Base-by-base conservation (phyloP, 2,888 invertebrate species). In the Agriotes lineatus region DNA sequence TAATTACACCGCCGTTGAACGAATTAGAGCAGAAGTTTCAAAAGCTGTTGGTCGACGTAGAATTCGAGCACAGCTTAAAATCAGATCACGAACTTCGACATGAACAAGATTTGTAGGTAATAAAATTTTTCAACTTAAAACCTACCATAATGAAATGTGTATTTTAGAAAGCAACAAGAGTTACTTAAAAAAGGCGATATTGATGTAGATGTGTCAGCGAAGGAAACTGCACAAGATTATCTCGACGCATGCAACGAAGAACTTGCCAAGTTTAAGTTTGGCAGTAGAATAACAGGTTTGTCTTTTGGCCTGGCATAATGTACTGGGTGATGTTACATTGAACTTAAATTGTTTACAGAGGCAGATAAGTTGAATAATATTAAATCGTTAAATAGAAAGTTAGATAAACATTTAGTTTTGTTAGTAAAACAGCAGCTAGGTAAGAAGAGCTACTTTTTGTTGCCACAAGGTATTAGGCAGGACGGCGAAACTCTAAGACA, bases 401-500 rank as follows among this genome's bases (percentile, higher is more conserved):
- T 96, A 16, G 94, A 95, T 75, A 88, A 89, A 61, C 90, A 91
- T 78, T 84, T 97, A 20, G 86, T 96, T 14, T 85, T 97, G 4
- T 85, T 96, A 1, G 87, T 92, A 0, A 88, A 93, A 72, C 90
- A 94, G 74, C 89, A 91, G 80, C 74, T 96, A 7, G 95, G 95
- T 0, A 78, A 86, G 1, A 85, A 90, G 70, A 82, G 82, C 1
- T 87, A 89, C 73, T 90, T 92, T 84, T 76, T 94, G 18, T 84
- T 96, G 57, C 97, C 97, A 0, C 95, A 96, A 82, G 90, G 90
- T 1, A 80, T 85, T 35, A 87, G 92, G 81, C 82, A 86, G 61
- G 90, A 93, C 59, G 95, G 93, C 10, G 96, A 96, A 85, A 92
- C 94, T 6, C 87, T 97, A 84, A 86, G 94, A 85, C 92, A 96